phyloP scores from a whole-genome alignment of 1,140 invertebrate species.

The Drosophila orena region DNA sequence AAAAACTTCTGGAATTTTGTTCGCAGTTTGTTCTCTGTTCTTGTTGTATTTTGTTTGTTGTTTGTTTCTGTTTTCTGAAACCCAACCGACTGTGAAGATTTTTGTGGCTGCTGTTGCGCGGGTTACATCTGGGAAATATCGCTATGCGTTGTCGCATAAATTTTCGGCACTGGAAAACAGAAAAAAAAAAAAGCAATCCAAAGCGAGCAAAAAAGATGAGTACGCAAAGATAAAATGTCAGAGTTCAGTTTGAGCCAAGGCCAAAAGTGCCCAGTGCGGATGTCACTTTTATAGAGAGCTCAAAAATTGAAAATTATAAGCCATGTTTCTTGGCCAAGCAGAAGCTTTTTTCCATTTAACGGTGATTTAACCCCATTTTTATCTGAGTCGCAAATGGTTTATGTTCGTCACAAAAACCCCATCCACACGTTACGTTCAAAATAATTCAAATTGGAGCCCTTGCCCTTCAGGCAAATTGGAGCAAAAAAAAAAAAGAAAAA shows the following conservation, averaged over 20 bases:
- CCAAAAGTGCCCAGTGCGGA: conserved; percentile 9
- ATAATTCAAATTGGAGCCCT: too few species aligned
- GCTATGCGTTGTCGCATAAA: conserved; percentile 57
- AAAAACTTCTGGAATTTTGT: conserved; percentile 27
- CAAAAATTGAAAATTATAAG: conserved; percentile 14
- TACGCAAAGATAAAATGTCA: conserved; percentile 31
- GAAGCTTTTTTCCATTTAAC: conserved; percentile 2
- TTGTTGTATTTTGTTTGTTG: neutral
- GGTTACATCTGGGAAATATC: conserved; percentile 51
- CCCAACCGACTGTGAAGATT: conserved; percentile 56
- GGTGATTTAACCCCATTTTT: conserved; percentile 44
- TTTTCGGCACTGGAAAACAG: conserved; percentile 29
- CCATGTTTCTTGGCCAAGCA: neutral
- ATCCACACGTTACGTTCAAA: conserved; percentile 5
- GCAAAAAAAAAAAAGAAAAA: conserved; percentile 22
- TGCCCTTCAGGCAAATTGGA: conserved; percentile 58
- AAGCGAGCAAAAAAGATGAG: conserved; percentile 3
- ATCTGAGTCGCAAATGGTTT: conserved; percentile 47
- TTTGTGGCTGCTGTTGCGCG: conserved; percentile 26
- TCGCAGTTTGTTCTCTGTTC: conserved; percentile 8
- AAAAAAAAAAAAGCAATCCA: conserved; percentile 24
- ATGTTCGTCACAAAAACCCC: too few species aligned
- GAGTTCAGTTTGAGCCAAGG: conserved; percentile 37
- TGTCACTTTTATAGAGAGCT: conserved; percentile 23
- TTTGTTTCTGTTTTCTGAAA: conserved; percentile 11